Base-by-base conservation (phyloP, 1,140 invertebrate species). In the Ectropis grisescens region DNA sequence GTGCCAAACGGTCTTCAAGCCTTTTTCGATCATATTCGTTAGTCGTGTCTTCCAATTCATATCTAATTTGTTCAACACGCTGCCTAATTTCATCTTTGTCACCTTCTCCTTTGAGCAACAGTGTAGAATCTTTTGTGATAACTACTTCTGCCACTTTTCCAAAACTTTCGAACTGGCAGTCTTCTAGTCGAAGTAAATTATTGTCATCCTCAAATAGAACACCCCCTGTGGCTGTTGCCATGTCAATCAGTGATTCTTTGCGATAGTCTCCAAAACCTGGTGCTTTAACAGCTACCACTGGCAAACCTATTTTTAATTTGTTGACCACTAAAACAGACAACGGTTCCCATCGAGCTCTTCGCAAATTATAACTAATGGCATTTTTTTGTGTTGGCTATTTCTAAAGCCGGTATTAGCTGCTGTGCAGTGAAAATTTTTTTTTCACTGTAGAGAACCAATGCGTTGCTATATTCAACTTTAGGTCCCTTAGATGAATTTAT, bases 241-340 rank as follows among this genome's bases (percentile, higher is more conserved):
- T 98, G 66, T 99, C 97, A 51, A 93, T 89, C 0, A 99, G 80
- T 0, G 94, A 97, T 13, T 94, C 91, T 84, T 98, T 99, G 16
- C 97, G 88, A 56, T 98, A 98, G 61, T 99, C 97, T 33, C 97
- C 97, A 82, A 99, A 99, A 5, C 97, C 97, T 36, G 97, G 97
- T 1, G 97, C 97, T 78, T 99, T 99, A 0, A 99, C 96, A 33
- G 97, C 97, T 39, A 91, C 95, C 11, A 99, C 94, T 84, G 94
- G 93, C 7, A 99, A 87, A 2, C 95, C 95, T 50, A 98, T 96
- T 75, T 98, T 98, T 27, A 99, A 82, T 54, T 88, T 85, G 62
- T 93, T 93, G 1, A 93, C 82, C 19, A 94, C 90, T 14, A 94
- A 69, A 2, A 89, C 89, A 16, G 87, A 90, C 3, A 93, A 72